Evolutionary conservation across 1,140 invertebrate species (phyloP).

Genomic region (Charaxes varanes): DNA sequence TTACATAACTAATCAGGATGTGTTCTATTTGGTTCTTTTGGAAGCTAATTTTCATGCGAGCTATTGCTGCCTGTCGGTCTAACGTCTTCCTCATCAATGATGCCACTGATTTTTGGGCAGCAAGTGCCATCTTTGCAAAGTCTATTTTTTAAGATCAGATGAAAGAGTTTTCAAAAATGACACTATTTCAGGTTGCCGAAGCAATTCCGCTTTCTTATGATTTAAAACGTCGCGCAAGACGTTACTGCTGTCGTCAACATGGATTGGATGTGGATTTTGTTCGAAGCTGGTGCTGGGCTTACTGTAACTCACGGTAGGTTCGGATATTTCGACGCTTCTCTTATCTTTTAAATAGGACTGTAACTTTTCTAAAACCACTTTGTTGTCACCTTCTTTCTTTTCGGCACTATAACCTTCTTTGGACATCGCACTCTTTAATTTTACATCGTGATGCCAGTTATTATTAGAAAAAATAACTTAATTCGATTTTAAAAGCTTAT

Average conservation of each 20-base stretch:
- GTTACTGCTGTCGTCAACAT: slow-evolving; percentile 57
- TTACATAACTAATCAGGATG: slow-evolving; percentile 41
- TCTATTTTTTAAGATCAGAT: slow-evolving; percentile 52
- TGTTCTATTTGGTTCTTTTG: slow-evolving; percentile 53
- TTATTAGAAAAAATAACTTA: not conserved
- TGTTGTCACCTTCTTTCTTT: slow-evolving; percentile 64
- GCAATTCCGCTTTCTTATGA: slow-evolving; percentile 62
- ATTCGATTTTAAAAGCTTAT: not conserved
- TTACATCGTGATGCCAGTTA: slow-evolving; percentile 24
- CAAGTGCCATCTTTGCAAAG: slow-evolving; percentile 38
- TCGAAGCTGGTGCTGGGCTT: slow-evolving; percentile 63
- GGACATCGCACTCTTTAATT: slow-evolving; percentile 43
- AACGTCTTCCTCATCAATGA: slow-evolving; percentile 64
- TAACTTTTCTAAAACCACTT: slow-evolving; percentile 66
- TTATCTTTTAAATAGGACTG: slow-evolving; percentile 71
- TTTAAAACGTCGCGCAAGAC: slow-evolving; percentile 66
- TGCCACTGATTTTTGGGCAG: slow-evolving; percentile 56
- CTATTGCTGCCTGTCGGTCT: slow-evolving; percentile 47
- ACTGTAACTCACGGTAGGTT: slow-evolving; percentile 35
- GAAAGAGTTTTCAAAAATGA: slow-evolving; percentile 58
- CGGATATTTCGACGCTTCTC: slow-evolving; percentile 45
- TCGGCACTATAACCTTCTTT: slow-evolving; percentile 69
- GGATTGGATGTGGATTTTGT: slow-evolving; percentile 35
- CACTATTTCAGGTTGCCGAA: slow-evolving; percentile 63
- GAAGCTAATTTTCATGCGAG: slow-evolving; percentile 47